Conservation (phyloP, 2,797 vertebrate species). For the Thamnophis elegans region DNA sequence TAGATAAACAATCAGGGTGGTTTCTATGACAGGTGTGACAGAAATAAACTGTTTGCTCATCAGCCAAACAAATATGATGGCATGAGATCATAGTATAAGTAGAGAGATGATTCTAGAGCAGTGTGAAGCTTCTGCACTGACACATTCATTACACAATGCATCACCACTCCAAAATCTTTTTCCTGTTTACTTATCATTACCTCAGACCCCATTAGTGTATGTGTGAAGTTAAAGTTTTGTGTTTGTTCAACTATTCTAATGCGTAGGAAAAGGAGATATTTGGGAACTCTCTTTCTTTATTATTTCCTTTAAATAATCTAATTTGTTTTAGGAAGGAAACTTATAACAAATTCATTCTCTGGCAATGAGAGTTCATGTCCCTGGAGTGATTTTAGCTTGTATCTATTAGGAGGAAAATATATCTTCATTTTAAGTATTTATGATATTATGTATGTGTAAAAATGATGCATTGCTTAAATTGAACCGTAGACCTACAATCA, state of each 20-base stretch:
- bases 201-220: not conserved
- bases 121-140: not conserved
- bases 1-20: not conserved
- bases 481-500: not conserved
- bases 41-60: not conserved
- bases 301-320: not conserved
- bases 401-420: conserved; percentile 14
- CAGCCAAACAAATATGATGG: not conserved
- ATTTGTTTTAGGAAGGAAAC: not conserved
- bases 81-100: not conserved
- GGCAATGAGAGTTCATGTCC: not conserved
- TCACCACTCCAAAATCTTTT: not conserved
- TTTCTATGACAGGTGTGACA: not conserved
- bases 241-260: not conserved
- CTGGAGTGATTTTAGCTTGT: not conserved
- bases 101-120: not conserved
- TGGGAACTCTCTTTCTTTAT: not conserved
- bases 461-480: not conserved
- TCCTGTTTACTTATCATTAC: not conserved
- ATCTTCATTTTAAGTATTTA: conserved; percentile 28
- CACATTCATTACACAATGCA: not conserved
- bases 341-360: not conserved
- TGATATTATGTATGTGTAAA: conserved; percentile 16
- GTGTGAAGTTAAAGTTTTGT: not conserved
- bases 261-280: not conserved